Base-by-base conservation (phyloP, 2,888 invertebrate species). In the Meiosimyza decipiens region DNA sequence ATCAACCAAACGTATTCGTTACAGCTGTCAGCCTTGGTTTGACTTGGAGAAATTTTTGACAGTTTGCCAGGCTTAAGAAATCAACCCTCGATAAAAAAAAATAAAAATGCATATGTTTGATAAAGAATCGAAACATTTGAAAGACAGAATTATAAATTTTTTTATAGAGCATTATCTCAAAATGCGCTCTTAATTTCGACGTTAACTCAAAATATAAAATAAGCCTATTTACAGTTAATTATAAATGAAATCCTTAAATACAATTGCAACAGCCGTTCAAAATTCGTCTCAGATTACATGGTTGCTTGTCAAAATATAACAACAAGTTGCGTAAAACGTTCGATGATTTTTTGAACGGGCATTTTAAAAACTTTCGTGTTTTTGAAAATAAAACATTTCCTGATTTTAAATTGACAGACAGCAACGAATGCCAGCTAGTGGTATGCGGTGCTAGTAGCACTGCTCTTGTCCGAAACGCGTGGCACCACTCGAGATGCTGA, bases 21-120 rank as follows among this genome's bases (percentile, higher is more conserved):
- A n/a, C 16, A 52, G 62, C 62, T 70, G 52, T 62, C 51, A 62
- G n/a, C 16, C 47, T 18, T 47, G 62, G 60, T 52, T 70, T 70
- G 62, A 70, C 54, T 51, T 62, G 70, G 40, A 51, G 22, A 54
- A 52, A 52, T 12, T 33, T 70, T 62, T 62, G 70, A 70, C 62
- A 62, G 54, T 47, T 70, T 54, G 11, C 47, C 13, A 1, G 2
- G 7, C n/a, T 13, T 28, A 15, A 60, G n/a, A n/a, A 62, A 65
- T 4, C 65, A 65, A n/a, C 65, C 65, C 65, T 13, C 7, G 33
- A 47, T n/a, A 28, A 62, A 62, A 47, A 15, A 59, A 28, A 59
- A 3, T 6, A 59, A 59, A 59, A n/a, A 16, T 22, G 52, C 55
- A 67, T 13, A 57, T 69, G 49, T 15, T n/a, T 69, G 28, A 22